Evolutionary conservation across 2,888 invertebrate species (phyloP), one percentile per base, ranked within the genome.

Genomic region (Platycheirus albimanus): DNA sequence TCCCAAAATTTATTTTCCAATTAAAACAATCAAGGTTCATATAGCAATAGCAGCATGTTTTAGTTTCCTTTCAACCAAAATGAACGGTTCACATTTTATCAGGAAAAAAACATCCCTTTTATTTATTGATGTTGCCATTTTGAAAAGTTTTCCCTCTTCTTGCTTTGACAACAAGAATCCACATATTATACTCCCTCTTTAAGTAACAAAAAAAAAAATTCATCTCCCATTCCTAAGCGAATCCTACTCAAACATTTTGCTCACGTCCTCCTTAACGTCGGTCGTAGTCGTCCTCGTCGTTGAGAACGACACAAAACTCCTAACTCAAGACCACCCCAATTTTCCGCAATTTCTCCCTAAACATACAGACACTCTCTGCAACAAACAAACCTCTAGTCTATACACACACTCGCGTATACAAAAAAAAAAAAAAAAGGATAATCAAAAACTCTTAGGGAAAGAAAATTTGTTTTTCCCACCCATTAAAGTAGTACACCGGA

Each of bases 181-280:
- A 3, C 38, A 13, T 13, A 41, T 10, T 36, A n/a, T 36, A 6
- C n/a, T 36, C 24, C 30, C 8, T 41, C 38, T 13, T 41, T 41
- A 6, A 6, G 30, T 33, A 33, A 33, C 5, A 41, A n/a, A 41
- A 41, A 41, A 8, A 41, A 6, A 6, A 13, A 13, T 3, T 36
- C 36, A 36, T 36, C 36, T 36, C 10, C 11, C 36, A n/a, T 33
- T 41, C 15, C 49, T 17, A 11, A 19, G 28, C 38, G 13, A 56
- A 10, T 36, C 15, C 52, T 43, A 45, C 52, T 76, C 61, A 67
- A 13, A 30, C 45, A 76, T 69, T 69, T 76, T 7, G 19, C 52
- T 69, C 76, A 76, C 76, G 69, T 69, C 30, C 7, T 33, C 8
- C 30, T 24, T n/a, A n/a, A n/a, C n/a, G n/a, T n/a, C n/a, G n/a